Conservation (phyloP, 2,797 vertebrate genomes). For the Gymnodraco acuticeps region DNA sequence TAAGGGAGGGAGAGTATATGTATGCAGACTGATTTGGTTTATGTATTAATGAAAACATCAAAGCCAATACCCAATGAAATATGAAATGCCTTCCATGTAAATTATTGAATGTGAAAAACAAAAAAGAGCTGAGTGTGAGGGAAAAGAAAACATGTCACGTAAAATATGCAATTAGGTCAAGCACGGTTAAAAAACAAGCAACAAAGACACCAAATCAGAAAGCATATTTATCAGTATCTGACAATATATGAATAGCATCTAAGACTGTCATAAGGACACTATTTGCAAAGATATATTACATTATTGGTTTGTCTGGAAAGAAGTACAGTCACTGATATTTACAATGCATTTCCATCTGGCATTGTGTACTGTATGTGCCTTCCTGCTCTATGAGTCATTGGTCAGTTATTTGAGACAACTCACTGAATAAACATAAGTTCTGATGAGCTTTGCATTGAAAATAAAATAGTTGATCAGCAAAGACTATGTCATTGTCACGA, state of each 20-base stretch:
- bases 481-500: background rate
- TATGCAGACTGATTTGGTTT: conserved; percentile 25
- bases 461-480: background rate
- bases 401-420: conserved; percentile 31
- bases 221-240: conserved; percentile 8
- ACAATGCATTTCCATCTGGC: conserved; percentile 20
- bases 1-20: background rate
- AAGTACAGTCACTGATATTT: conserved; percentile 18
- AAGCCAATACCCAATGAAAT: conserved; percentile 32
- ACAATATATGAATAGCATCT: background rate
- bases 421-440: conserved; percentile 22
- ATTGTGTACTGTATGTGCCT: background rate
- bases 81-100: conserved; percentile 48
- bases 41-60: conserved; percentile 63
- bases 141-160: conserved; percentile 5
- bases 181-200: conserved; percentile 9
- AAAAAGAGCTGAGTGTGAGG: conserved; percentile 22
- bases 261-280: background rate
- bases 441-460: background rate
- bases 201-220: conserved; percentile 10
- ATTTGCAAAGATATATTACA: conserved; percentile 11
- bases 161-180: conserved; percentile 55
- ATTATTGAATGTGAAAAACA: conserved; percentile 57
- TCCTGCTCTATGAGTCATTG: conserved; percentile 41
- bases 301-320: conserved; percentile 26